These are phyloP conservation scores for Xanthostigma xanthostigma DNA, from an alignment of 2,888 invertebrate species.

Conservation along the genomic window DNA sequence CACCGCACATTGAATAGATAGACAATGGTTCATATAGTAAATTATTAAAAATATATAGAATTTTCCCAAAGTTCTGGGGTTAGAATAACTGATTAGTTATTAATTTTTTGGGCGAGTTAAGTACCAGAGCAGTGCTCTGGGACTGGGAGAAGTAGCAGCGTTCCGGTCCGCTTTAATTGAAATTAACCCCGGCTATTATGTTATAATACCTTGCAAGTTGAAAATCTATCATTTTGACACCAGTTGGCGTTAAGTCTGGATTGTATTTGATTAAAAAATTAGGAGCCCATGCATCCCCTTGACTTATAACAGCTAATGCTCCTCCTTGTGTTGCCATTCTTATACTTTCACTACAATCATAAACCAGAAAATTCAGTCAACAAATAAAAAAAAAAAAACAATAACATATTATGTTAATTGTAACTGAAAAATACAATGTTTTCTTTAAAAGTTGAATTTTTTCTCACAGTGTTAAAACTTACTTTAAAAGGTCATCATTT, in stretches of 20 bases:
- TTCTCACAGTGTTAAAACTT: constrained; percentile 14
- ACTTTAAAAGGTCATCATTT: constrained; percentile 34
- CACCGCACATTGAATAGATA: no score
- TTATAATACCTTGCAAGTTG: constrained; percentile 37
- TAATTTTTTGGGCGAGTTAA: no score
- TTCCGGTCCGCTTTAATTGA: no score
- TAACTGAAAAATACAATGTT: no score
- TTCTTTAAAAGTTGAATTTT: background rate
- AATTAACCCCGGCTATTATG: no score
- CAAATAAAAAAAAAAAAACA: background rate
- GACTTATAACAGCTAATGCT: constrained; percentile 39
- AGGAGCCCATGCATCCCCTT: constrained; percentile 64
- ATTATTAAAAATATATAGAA: no score
- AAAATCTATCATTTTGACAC: constrained; percentile 51
- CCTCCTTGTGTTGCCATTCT: constrained; percentile 11
- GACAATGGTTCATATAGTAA: no score
- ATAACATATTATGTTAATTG: no score
- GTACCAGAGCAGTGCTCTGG: no score
- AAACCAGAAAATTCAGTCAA: constrained; percentile 2
- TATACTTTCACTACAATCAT: constrained; percentile 1
- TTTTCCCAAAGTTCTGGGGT: no score
- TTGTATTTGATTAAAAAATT: constrained; percentile 45
- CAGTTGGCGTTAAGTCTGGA: constrained; percentile 22
- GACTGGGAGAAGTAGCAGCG: no score
- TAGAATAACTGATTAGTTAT: no score